These are phyloP conservation scores for Mus musculus DNA, from an alignment of 2,113 vertebrate species.

Conservation along the genomic window DNA sequence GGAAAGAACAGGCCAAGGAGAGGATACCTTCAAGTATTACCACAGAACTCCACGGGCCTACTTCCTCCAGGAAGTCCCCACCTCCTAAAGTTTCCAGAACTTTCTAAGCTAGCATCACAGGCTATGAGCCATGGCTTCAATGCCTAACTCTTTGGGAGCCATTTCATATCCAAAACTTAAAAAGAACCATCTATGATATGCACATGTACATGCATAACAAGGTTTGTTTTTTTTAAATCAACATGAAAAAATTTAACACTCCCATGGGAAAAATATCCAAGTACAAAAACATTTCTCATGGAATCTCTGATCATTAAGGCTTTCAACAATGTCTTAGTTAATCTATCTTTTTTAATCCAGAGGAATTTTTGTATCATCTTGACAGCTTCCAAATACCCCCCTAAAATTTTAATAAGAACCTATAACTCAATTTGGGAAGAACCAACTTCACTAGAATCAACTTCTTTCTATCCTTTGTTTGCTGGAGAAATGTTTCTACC, in stretches of 20 bases:
- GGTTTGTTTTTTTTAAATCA: neutral
- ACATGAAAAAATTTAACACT: neutral
- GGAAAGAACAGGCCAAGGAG: neutral
- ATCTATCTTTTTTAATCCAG: neutral
- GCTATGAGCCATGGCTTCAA: neutral
- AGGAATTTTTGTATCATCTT: neutral
- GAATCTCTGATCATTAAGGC: neutral
- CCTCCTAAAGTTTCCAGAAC: neutral
- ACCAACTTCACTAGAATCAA: neutral
- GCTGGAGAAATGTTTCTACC: neutral
- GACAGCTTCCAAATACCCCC: neutral
- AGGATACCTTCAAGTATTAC: neutral
- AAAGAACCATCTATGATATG: neutral
- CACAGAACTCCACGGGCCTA: neutral
- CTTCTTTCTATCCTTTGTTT: neutral
- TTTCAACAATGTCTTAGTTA: neutral
- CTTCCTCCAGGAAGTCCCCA: neutral
- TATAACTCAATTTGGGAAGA: neutral
- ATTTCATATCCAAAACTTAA: neutral
- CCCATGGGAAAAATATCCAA: neutral
- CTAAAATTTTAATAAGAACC: neutral
- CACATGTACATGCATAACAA: neutral
- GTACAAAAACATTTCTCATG: neutral
- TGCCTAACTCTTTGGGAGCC: neutral
- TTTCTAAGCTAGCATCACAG: neutral